Base-by-base conservation (phyloP, 1,140 invertebrate species). In the Bombus huntii region DNA sequence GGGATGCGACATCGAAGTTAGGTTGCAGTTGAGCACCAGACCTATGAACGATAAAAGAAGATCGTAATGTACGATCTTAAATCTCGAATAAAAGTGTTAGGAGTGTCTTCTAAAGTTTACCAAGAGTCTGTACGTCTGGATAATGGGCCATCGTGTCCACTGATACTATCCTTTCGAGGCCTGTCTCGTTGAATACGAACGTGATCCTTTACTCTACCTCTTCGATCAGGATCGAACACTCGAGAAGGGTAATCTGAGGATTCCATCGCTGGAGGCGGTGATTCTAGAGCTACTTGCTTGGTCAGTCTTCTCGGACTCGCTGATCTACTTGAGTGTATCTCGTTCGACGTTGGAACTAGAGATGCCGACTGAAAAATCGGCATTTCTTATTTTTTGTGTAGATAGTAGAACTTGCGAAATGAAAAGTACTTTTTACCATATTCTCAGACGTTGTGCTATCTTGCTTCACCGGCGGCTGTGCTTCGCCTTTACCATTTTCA, bases 281-380 rank as follows among this genome's bases (percentile, higher is more conserved):
- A 95, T 83, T 95, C 94, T 28, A 95, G 81, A 75, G 94, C 94
- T 25, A 95, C 94, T 80, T 95, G 94, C 72, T 95, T 95, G 70
- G 92, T 95, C 39, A 95, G 87, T 83, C 92, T 93, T 76, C 94
- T 92, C 18, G 94, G 94, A 88, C 94, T 95, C 12, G 93, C 31
- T 31, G 93, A 95, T 86, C 93, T 92, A 37, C 93, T 94, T 9
- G 94, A 90, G 42, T 93, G 93, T 3, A 91, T 42, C 39, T 94
- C 94, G 71, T 89, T 93, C 10, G 83, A 91, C 5, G 88, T 86
- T 66, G 92, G 91, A 44, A 92, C 86, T 18, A 92, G 70, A 1
- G 92, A 92, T 59, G 81, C 68, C 8, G 91, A 92, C 92, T 92
- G 77, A 25, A 74, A 66, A 1, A 44, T 79, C 1, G 70, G 81